A percentile compares a stretch with the other conserved stretches of the same genome.
These are phyloP conservation scores for Onthophagus sagittarius DNA, from an alignment of 2,888 invertebrate species.

Conservation along the genomic window DNA sequence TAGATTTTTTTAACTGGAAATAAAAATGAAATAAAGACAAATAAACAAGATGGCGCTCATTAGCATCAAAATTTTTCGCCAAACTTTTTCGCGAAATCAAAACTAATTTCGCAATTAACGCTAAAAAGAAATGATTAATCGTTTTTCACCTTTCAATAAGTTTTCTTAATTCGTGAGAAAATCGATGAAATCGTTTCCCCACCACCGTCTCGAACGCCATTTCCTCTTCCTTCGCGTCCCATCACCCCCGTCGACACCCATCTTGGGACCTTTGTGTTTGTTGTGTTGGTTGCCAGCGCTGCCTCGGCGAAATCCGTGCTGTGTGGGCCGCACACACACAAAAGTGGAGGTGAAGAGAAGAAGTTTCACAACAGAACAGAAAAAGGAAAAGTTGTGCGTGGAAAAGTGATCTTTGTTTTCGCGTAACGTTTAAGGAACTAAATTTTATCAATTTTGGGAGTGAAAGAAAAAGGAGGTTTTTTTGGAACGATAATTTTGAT, in stretches of 20 bases:
- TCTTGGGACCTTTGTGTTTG: constrained; percentile 30
- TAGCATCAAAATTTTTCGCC: too few relatives aligned
- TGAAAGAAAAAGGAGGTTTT: background rate
- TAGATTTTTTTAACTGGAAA: too few relatives aligned
- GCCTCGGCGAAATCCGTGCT: constrained; percentile 29
- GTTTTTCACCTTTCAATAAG: background rate
- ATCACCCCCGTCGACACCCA: too few relatives aligned
- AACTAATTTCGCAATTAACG: too few relatives aligned
- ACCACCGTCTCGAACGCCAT: background rate
- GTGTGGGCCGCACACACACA: constrained; percentile 37
- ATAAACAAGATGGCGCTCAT: too few relatives aligned
- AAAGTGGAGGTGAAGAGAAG: background rate
- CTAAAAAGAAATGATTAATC: too few relatives aligned
- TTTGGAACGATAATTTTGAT: background rate
- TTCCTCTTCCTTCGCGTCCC: too few relatives aligned
- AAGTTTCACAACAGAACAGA: constrained; percentile 7
- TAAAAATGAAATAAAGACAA: too few relatives aligned
- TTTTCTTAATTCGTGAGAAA: background rate
- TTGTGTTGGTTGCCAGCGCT: constrained; percentile 35
- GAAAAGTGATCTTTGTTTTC: background rate
- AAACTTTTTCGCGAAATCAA: too few relatives aligned
- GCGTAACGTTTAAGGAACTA: too few relatives aligned
- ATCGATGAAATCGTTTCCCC: constrained; percentile 1
- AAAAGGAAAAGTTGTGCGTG: constrained; percentile 27
- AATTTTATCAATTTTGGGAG: background rate